phyloP scores from a whole-genome alignment of 2,113 vertebrate genomes.

The Porphyrio hochstetteri region DNA sequence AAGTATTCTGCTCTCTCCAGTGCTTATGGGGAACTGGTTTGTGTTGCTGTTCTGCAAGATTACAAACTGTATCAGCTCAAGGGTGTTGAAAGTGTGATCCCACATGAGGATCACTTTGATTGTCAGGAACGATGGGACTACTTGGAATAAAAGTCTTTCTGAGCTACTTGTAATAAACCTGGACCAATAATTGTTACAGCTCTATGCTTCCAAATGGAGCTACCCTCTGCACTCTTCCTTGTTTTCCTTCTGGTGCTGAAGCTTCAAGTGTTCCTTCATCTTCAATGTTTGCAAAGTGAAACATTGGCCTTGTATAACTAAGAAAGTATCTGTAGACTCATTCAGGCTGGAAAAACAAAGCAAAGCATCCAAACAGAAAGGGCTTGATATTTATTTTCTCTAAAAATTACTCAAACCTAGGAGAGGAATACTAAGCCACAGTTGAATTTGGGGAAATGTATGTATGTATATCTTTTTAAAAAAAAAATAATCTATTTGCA shows the following conservation, averaged over 20 bases:
- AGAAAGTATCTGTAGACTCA: slow-evolving; percentile 54
- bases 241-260: slow-evolving; percentile 78
- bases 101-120: slow-evolving; percentile 54
- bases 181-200: slow-evolving; percentile 63
- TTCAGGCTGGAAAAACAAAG: slow-evolving; percentile 59
- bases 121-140: slow-evolving; percentile 48
- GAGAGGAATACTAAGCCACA: slow-evolving; percentile 1
- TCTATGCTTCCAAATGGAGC: slow-evolving; percentile 63
- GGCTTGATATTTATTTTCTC: slow-evolving; percentile 61
- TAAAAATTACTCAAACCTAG: slow-evolving; percentile 32
- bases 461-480: background rate
- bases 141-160: slow-evolving; percentile 44
- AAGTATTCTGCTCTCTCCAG: background rate
- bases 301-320: slow-evolving; percentile 63
- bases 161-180: slow-evolving; percentile 69
- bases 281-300: slow-evolving; percentile 66
- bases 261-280: slow-evolving; percentile 73
- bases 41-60: slow-evolving; percentile 53
- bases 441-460: slow-evolving; percentile 17
- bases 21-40: background rate
- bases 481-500: background rate
- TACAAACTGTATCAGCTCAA: background rate
- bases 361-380: slow-evolving; percentile 41
- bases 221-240: slow-evolving; percentile 61
- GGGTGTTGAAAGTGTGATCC: slow-evolving; percentile 27